Base-by-base conservation (phyloP, 2,797 vertebrate species). In the Mycteria americana region DNA sequence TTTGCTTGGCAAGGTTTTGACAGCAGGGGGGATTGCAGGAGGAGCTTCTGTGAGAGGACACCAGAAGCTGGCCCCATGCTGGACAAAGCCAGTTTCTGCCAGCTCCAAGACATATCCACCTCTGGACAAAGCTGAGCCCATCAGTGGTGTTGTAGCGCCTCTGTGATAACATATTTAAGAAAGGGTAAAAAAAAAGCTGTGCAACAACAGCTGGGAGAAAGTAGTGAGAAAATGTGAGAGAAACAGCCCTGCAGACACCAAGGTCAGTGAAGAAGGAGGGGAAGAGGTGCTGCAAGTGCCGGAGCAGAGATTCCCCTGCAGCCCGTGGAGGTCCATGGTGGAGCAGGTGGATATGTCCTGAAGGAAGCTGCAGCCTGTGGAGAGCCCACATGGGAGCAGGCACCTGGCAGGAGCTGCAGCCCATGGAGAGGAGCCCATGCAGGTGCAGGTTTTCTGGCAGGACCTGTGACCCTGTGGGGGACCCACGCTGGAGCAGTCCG, bases 281-380 rank as follows among this genome's bases (percentile, higher is more conserved):
- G 37, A 82, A 7, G 51, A 70, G 3, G 2, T 41, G 4, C 8
- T 70, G 5, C 11, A 19, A 30, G 21, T 19, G 12, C 9, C 2
- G 0, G 23, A 54, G 25, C 2, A 30, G 22, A 74, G 27, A 30
- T 73, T 54, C 4, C 9, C 18, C 24, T 33, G 35, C 16, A 63
- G 24, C 3, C 19, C 1, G 0, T 23, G 30, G 18, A 59, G 3
- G 2, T 53, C 22, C 9, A 21, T 10, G 7, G 4, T n/a, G 3
- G 16, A 62, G 19, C 24, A 46, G 7, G 4, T 9, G 30, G n/a
- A 53, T 17, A 3, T 24, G 5, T 13, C 27, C 27, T 37, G 19
- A 41, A 62, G 46, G 67, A 51, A 70, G 3, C 5, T 37, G 18
- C 10, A 39, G 30, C 11, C 25, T 2, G 1, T 31, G 9, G 9